These are phyloP conservation scores for Laterallus jamaicensis DNA, from an alignment of 2,113 vertebrate species.

Conservation along the genomic window DNA sequence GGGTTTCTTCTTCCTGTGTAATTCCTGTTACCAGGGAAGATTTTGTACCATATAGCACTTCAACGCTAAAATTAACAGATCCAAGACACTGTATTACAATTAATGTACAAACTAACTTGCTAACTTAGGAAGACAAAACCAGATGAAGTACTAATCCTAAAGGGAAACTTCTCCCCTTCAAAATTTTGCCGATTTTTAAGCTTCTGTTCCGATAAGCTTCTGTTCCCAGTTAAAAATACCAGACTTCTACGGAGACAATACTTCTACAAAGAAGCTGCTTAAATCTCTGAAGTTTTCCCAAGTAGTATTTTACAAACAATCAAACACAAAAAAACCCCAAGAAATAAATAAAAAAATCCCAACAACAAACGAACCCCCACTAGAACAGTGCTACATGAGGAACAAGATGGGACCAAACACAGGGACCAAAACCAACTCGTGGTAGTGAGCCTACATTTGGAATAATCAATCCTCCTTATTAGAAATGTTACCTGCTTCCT, in stretches of 20 bases:
- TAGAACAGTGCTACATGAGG: background rate
- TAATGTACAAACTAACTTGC: background rate
- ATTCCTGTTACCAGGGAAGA: background rate
- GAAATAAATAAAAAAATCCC: background rate
- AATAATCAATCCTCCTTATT: conserved; percentile 1
- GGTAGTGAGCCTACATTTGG: background rate
- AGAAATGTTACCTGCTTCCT: conserved; percentile 25
- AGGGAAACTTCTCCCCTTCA: background rate
- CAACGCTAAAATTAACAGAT: background rate
- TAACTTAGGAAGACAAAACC: background rate
- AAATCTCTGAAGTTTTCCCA: background rate
- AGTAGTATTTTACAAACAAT: background rate
- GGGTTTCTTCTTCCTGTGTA: background rate
- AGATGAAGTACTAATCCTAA: background rate
- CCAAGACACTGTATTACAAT: background rate
- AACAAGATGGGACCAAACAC: background rate
- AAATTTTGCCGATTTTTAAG: background rate
- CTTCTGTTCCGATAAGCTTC: background rate
- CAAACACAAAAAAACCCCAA: background rate
- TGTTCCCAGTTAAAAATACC: background rate
- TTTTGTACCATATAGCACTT: background rate
- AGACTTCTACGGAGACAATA: background rate
- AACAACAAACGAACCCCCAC: background rate
- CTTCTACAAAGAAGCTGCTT: background rate
- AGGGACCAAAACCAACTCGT: background rate